Conservation (phyloP, 2,113 vertebrate genomes). For the Calidris pygmaea region DNA sequence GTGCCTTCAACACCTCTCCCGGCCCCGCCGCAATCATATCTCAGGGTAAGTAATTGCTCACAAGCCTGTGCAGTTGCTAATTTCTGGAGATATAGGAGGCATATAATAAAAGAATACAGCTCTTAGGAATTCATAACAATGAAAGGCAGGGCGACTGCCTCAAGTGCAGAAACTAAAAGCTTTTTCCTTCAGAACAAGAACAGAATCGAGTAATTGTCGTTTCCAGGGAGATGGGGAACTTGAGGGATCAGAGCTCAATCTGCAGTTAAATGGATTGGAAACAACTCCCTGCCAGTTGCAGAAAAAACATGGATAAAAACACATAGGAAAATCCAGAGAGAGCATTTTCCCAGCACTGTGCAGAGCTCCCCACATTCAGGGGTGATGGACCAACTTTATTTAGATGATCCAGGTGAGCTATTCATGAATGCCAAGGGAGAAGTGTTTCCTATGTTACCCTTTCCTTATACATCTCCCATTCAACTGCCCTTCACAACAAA, state of each 20-base stretch:
- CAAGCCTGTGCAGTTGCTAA: neutral
- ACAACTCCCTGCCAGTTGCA: constrained; percentile 63
- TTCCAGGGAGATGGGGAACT: constrained; percentile 76
- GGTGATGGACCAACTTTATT: neutral
- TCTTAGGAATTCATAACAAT: constrained; percentile 56
- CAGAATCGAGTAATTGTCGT: constrained; percentile 71
- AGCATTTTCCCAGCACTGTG: constrained; percentile 10
- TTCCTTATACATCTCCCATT: neutral
- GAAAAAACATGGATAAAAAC: constrained; percentile 62
- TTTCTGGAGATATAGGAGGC: constrained; percentile 24
- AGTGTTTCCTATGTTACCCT: neutral
- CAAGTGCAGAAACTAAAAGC: constrained; percentile 73
- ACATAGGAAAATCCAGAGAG: constrained; percentile 58
- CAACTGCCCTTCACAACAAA: neutral
- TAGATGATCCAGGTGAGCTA: neutral
- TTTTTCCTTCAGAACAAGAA: constrained; percentile 71
- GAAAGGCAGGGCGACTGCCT: constrained; percentile 46
- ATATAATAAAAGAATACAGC: constrained; percentile 27
- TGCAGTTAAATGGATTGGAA: constrained; percentile 82
- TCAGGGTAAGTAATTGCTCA: neutral
- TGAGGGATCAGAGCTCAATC: constrained; percentile 76
- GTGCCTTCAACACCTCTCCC: neutral
- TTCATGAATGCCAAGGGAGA: neutral
- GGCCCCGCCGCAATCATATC: neutral
- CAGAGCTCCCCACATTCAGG: neutral